Evolutionary conservation across 2,113 vertebrate genomes (phyloP), one percentile per base, ranked within the genome.

Genomic region (Oncorhynchus clarkii): DNA sequence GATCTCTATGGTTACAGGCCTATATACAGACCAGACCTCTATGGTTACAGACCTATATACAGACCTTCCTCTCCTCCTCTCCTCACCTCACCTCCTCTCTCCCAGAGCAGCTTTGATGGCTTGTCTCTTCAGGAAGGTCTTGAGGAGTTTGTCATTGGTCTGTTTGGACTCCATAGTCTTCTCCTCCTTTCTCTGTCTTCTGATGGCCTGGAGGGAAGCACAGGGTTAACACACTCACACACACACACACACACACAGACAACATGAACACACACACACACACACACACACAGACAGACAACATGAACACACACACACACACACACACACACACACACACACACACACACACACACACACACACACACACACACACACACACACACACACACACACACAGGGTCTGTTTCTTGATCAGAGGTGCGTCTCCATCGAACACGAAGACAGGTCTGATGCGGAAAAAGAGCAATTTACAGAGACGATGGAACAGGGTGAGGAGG

Each of bases 341-440:
- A 31, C 4, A 29, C 29, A 31, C 4, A 31, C 0, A 31, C 29
- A 31, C 0, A 31, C 4, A 1, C 29, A 31, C 29, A 49, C 12
- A 51, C 3, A 12, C 11, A 51, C 11, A 70, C 0, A 24, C 70
- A 59, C 18, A 67, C 20, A 5, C n/a, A 76, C 24, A 75, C 16
- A 4, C 22, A 54, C 0, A 16, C 0, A 13, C 9, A 51, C 0
- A 13, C 51, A 2, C 13, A 54, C 57, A 34, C 31, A 99, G 90
- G 20, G 98, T 99, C 80, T 99, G 96, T 70, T 92, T 98, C 93
- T 99, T 99, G 82, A 99, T 84, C 62, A 97, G 91, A 0, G 98
- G 98, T 0, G 97, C 94, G 1, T 98, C 97, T 5, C 98, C 98
- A 83, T 99, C 98, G 91, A 97, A 99, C 71, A 99, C 96, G 88